phyloP scores from a whole-genome alignment of 2,888 invertebrate species.

The Euplagia quadripunctaria region DNA sequence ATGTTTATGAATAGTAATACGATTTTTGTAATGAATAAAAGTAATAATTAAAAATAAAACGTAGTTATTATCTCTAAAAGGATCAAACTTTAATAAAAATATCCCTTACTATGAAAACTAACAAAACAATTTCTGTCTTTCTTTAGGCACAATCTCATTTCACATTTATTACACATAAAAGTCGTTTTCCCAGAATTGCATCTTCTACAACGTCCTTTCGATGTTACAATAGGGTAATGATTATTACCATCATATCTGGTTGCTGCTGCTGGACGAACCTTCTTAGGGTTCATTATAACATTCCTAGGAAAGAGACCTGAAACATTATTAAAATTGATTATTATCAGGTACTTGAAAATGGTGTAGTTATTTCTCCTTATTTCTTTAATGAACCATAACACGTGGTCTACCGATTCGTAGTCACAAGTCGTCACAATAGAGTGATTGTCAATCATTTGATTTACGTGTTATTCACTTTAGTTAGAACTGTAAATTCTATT shows the following conservation, averaged over 20 bases:
- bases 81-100: neutral
- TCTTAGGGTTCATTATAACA: neutral
- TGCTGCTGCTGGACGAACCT: neutral
- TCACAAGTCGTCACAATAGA: too few relatives aligned
- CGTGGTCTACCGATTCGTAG: too few relatives aligned
- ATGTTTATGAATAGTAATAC: neutral
- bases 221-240: neutral
- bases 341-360: neutral
- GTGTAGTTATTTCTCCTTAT: too few relatives aligned
- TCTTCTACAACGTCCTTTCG: neutral
- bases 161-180: neutral
- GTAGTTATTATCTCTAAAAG: neutral
- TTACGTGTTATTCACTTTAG: too few relatives aligned
- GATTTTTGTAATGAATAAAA: neutral
- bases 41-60: neutral
- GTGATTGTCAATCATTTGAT: too few relatives aligned
- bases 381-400: too few relatives aligned
- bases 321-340: neutral
- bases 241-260: neutral
- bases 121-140: conserved; percentile 1
- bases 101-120: conserved; percentile 1
- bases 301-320: conserved; percentile 1
- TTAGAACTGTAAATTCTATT: too few relatives aligned
- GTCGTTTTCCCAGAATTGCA: conserved; percentile 2
- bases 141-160: neutral